Conservation (phyloP, 2,797 vertebrate genomes). For the Protonibea diacanthus region DNA sequence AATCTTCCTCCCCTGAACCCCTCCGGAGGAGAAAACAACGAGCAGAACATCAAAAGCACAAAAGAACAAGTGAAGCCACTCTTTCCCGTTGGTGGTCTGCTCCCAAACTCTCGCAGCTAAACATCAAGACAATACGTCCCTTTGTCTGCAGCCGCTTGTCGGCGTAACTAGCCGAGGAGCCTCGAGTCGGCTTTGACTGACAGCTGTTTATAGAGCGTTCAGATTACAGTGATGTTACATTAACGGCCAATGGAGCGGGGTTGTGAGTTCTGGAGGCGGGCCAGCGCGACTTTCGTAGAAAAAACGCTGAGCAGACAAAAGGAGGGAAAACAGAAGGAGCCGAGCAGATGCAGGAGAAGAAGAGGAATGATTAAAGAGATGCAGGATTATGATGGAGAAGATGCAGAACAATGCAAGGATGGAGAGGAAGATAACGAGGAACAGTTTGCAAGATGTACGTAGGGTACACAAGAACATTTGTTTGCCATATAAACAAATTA, state of each 20-base stretch:
- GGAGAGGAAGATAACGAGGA: background rate
- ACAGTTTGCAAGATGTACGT: no score
- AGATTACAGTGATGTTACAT: conserved; percentile 64
- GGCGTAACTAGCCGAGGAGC: conserved; percentile 53
- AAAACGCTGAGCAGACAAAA: conserved; percentile 38
- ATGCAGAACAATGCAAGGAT: background rate
- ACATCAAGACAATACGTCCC: conserved; percentile 60
- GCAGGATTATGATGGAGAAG: background rate
- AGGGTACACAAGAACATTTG: no score
- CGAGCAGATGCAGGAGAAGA: conserved; percentile 5
- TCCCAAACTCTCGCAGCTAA: conserved; percentile 48
- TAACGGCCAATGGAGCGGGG: conserved; percentile 64
- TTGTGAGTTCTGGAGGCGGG: conserved; percentile 67
- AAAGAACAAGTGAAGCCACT: conserved; percentile 68
- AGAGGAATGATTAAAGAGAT: conserved; percentile 17
- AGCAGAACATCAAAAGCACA: conserved; percentile 64
- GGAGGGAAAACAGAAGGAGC: background rate
- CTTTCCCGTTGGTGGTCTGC: conserved; percentile 70
- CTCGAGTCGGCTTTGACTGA: conserved; percentile 55
- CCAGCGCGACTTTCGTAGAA: conserved; percentile 32
- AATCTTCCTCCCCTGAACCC: conserved; percentile 59
- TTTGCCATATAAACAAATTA: background rate
- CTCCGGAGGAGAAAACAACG: conserved; percentile 21
- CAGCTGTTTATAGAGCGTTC: conserved; percentile 67
- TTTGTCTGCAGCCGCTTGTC: conserved; percentile 58